phyloP scores from a whole-genome alignment of 2,797 vertebrate species.

The Bovichtus variegatus region DNA sequence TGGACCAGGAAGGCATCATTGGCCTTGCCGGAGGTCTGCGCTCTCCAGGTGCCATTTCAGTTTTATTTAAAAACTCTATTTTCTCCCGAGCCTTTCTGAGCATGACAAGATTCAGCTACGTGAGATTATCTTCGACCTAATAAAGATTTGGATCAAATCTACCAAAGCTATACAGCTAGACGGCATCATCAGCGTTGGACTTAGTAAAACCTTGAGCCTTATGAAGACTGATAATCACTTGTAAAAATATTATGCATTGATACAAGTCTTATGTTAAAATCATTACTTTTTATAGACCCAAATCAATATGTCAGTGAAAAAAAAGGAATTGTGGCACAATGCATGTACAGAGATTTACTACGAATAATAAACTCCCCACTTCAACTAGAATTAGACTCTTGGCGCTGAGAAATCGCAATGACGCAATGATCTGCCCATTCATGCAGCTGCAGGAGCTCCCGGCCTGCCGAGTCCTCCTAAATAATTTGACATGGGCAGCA shows the following conservation, averaged over 20 bases:
- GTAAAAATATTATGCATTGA: slow-evolving; percentile 1
- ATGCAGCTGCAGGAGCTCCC: slow-evolving; percentile 59
- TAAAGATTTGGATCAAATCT: not conserved
- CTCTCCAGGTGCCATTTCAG: no score
- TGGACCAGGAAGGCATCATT: no score
- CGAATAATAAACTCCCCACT: slow-evolving; percentile 33
- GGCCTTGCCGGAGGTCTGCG: no score
- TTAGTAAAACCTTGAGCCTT: slow-evolving; percentile 9
- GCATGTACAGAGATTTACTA: slow-evolving; percentile 24
- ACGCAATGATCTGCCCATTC: slow-evolving; percentile 56
- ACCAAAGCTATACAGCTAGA: not conserved
- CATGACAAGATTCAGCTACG: not conserved
- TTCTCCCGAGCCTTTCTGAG: not conserved
- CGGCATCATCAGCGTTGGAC: not conserved
- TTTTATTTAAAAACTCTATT: not conserved
- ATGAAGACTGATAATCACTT: not conserved
- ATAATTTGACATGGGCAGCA: slow-evolving; percentile 80
- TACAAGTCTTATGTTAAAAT: not conserved
- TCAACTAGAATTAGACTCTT: slow-evolving; percentile 46
- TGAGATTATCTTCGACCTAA: not conserved
- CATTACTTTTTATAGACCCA: not conserved
- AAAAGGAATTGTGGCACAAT: not conserved
- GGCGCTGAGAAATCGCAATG: slow-evolving; percentile 47
- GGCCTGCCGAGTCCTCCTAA: slow-evolving; percentile 64
- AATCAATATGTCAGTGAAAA: slow-evolving; percentile 18